Evolutionary conservation across 2,888 invertebrate genomes (phyloP).

Genomic region (Cheilosia impressa): DNA sequence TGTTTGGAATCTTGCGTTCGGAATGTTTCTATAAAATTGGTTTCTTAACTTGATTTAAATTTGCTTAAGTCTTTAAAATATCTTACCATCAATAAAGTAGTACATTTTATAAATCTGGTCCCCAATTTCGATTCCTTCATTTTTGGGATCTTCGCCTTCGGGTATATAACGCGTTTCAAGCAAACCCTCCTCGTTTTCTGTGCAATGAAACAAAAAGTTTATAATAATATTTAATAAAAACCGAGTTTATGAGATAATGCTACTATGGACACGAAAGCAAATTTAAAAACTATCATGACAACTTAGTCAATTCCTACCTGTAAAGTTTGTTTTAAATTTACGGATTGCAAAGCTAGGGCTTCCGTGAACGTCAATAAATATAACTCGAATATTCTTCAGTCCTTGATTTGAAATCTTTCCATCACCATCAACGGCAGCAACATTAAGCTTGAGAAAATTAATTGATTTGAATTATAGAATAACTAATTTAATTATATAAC

Average conservation of each 20-base stretch:
- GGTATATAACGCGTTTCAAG: constrained; percentile 83
- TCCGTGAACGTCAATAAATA: constrained; percentile 84
- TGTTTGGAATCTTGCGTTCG: constrained; percentile 70
- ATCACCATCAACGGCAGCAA: constrained; percentile 84
- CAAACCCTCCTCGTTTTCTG: constrained; percentile 79
- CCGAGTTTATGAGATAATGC: too few species aligned
- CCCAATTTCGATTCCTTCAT: constrained; percentile 81
- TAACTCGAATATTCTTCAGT: constrained; percentile 80
- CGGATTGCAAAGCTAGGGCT: constrained; percentile 84
- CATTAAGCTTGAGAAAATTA: constrained; percentile 82
- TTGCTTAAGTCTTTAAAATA: background rate
- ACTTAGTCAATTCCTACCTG: constrained; percentile 61
- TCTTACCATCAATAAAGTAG: constrained; percentile 84
- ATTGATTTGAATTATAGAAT: background rate
- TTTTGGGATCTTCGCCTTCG: constrained; percentile 84
- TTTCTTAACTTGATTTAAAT: background rate
- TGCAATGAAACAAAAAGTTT: constrained; percentile 19
- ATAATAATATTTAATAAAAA: background rate
- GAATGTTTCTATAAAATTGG: constrained; percentile 62
- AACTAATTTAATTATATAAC: background rate
- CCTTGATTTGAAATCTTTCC: constrained; percentile 68
- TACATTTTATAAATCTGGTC: constrained; percentile 83
- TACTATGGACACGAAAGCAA: too few species aligned
- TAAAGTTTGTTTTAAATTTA: constrained; percentile 76
- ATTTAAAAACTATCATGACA: too few species aligned